Evolutionary conservation across 2,888 invertebrate species (phyloP).

Genomic region (Acanthosepion lycidas): DNA sequence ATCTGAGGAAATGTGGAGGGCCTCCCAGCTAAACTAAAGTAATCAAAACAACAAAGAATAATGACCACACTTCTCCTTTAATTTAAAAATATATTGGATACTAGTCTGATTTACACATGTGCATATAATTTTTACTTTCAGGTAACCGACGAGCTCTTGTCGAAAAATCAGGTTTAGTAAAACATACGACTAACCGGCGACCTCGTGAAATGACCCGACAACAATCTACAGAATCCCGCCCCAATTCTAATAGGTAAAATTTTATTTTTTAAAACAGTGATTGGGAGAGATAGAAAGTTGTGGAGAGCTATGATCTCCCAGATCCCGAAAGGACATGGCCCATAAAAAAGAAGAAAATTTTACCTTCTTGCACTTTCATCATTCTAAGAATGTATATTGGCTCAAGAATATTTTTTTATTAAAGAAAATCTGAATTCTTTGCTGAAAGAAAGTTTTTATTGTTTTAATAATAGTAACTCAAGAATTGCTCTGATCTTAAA

Average conservation of each 20-base stretch:
- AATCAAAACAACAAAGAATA: background rate
- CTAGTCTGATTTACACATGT: background rate
- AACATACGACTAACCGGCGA: conserved; percentile 69
- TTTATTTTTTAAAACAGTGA: background rate
- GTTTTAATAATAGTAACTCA: background rate
- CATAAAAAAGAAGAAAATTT: background rate
- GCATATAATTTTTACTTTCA: conserved; percentile 49
- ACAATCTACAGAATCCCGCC: conserved; percentile 58
- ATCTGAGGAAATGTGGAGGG: background rate
- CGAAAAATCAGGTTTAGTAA: conserved; percentile 89
- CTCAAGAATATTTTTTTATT: too few species aligned
- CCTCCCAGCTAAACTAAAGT: background rate
- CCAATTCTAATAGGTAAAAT: conserved; percentile 66
- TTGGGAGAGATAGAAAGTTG: too few species aligned
- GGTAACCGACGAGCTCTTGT: conserved; percentile 83
- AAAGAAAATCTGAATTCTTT: too few species aligned
- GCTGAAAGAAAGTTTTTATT: background rate
- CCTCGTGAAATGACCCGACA: conserved; percentile 61
- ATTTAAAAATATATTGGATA: background rate
- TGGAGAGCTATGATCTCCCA: too few species aligned
- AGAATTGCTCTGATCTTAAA: background rate
- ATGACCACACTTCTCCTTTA: background rate
- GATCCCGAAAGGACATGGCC: too few species aligned
- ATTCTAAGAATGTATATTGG: background rate
- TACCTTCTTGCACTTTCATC: background rate